Evolutionary conservation across 2,888 invertebrate genomes (phyloP).

Genomic region (Sipha maydis): DNA sequence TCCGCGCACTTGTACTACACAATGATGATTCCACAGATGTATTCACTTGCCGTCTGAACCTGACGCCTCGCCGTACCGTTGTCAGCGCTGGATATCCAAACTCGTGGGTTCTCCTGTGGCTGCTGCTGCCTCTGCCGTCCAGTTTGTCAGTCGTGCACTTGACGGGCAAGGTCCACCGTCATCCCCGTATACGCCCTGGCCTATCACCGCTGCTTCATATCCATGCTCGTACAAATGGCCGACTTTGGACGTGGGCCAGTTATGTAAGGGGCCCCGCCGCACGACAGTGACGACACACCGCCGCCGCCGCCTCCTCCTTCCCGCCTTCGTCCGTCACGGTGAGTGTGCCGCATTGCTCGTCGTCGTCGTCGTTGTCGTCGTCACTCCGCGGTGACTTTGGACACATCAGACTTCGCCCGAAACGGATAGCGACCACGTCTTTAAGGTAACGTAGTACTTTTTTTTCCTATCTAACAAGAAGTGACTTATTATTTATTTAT

Average conservation of each 20-base stretch:
- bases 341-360: slow-evolving; percentile 55
- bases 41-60: background rate
- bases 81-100: slow-evolving; percentile 44
- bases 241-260: slow-evolving; percentile 62
- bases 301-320: slow-evolving; percentile 32
- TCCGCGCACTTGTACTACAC: slow-evolving; percentile 18
- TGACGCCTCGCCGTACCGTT: slow-evolving; percentile 3
- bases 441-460: slow-evolving; percentile 41
- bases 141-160: background rate
- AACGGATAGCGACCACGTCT: slow-evolving; percentile 8
- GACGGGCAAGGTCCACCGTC: background rate
- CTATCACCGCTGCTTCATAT: slow-evolving; percentile 30
- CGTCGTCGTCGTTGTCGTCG: slow-evolving; percentile 38
- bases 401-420: slow-evolving; percentile 45
- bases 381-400: slow-evolving; percentile 52
- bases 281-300: slow-evolving; percentile 58
- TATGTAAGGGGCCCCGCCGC: slow-evolving; percentile 60
- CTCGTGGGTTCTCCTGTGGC: background rate
- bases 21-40: slow-evolving; percentile 24
- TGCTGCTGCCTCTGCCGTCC: background rate
- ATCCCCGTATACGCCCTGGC: background rate
- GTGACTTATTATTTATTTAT: background rate
- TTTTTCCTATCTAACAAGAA: background rate
- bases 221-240: slow-evolving; percentile 52
- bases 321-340: slow-evolving; percentile 26